Percentiles rank a stretch among this genome's conserved stretches.
Evolutionary conservation across 92 coral and sea anemone species (phyloP).

Genomic region (Epizoanthus scotinus): DNA sequence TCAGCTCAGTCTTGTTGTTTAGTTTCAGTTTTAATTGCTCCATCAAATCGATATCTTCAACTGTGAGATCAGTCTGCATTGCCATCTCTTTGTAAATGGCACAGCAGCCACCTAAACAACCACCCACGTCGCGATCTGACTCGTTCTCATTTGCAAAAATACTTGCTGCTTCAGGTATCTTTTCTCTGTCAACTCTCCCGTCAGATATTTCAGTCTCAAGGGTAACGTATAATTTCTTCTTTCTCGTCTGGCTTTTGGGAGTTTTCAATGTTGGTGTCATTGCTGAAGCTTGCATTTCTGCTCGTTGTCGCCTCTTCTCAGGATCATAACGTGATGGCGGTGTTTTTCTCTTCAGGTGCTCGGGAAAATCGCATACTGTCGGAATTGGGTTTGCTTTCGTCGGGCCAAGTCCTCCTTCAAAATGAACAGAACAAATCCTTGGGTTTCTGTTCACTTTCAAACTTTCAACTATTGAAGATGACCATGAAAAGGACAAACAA

Average conservation of each 20-base stretch:
- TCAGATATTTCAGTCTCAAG: too few relatives aligned
- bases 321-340: slow-evolving; percentile 21
- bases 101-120: not conserved
- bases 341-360: slow-evolving; percentile 11
- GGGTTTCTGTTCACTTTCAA: slow-evolving; percentile 40
- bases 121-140: not conserved
- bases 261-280: slow-evolving; percentile 32
- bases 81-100: slow-evolving; percentile 1
- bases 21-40: slow-evolving; percentile 26
- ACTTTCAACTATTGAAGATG: too few relatives aligned
- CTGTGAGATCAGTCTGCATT: slow-evolving; percentile 36
- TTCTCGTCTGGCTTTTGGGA: not conserved
- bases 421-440: slow-evolving; percentile 38
- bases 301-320: slow-evolving; percentile 35
- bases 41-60: slow-evolving; percentile 21
- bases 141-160: not conserved
- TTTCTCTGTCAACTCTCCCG: too few relatives aligned
- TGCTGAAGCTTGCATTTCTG: slow-evolving; percentile 44
- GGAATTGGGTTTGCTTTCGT: slow-evolving; percentile 33
- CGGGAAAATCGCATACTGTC: slow-evolving; percentile 28
- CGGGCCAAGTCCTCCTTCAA: slow-evolving; percentile 40
- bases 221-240: not conserved
- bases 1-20: slow-evolving; percentile 8
- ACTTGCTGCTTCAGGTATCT: not conserved
- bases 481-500: too few relatives aligned